These are phyloP conservation scores for Anableps anableps DNA, from an alignment of 2,797 vertebrate genomes.

Conservation along the genomic window DNA sequence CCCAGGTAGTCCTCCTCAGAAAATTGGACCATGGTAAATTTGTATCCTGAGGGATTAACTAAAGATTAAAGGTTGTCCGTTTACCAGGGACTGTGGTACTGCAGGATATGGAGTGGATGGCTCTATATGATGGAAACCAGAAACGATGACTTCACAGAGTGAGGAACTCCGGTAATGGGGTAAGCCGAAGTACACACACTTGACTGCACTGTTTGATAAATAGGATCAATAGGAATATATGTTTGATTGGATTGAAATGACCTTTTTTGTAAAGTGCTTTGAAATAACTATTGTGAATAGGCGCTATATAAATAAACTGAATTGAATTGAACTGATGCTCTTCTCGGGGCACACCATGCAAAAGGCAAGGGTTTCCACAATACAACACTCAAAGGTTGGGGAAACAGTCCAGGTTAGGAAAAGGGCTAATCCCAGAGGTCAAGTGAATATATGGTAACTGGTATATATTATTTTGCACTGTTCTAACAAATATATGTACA, in stretches of 20 bases:
- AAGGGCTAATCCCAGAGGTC: too few relatives aligned
- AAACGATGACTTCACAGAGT: neutral
- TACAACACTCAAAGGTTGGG: neutral
- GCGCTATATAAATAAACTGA: neutral
- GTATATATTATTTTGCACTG: too few relatives aligned
- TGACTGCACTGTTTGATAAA: neutral
- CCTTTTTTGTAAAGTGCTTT: neutral
- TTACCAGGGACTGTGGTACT: too few relatives aligned
- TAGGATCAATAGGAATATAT: neutral
- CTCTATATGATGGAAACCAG: too few relatives aligned
- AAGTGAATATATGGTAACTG: too few relatives aligned
- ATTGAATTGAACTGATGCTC: neutral
- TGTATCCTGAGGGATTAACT: neutral
- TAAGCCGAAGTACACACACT: neutral
- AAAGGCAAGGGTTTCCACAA: neutral
- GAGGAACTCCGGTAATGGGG: neutral
- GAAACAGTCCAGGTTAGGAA: too few relatives aligned
- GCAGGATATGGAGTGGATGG: too few relatives aligned
- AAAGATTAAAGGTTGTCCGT: too few relatives aligned
- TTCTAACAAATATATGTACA: too few relatives aligned
- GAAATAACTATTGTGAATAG: neutral
- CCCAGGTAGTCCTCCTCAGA: neutral
- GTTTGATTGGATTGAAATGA: neutral
- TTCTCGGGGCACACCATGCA: neutral
- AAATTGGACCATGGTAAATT: neutral